Base-by-base conservation (phyloP, 2,888 invertebrate genomes). In the Zaprionus obscuricornis region DNA sequence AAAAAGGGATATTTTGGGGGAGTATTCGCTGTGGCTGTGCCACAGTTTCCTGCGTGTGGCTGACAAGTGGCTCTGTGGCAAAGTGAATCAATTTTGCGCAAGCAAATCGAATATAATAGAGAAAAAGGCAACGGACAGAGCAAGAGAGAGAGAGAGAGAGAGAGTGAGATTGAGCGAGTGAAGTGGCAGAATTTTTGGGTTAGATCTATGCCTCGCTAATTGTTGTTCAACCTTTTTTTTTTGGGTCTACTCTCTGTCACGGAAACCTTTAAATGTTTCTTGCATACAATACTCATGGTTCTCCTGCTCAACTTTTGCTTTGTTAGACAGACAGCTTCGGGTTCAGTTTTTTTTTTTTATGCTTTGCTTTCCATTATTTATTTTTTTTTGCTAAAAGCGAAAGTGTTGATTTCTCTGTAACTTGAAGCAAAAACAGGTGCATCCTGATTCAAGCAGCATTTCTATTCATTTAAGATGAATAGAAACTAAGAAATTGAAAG, bases 381-480 rank as follows among this genome's bases (percentile, higher is more conserved):
- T 17, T 56, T 13, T 42, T 36, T 29, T 52, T 43, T 14, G 16
- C 14, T 8, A 47, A 69, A 76, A 82, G 66, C 84, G 84, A 85
- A 85, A 82, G 81, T 82, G 81, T 74, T 84, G 81, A 85, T 85
- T 85, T 79, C 76, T 68, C 64, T 60, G 62, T 68, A 69, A 59
- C 52, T 63, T 52, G 49, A 45, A 45, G 39, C 57, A 50, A 26
- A 42, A 74, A 60, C 78, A 79, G 85, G 78, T 79, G 78, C 71
- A 67, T 82, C 85, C 85, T 85, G 78, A n/a, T 45, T 58, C 49
- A 34, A 33, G 22, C n/a, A 13, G 14, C 24, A 36, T 34, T 49
- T 59, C 14, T 34, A 27, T 40, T 31, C 40, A 7, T 11, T n/a
- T n/a, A 31, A 6, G 20, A 20, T 66, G 36, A 34, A 55, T 36